Base-by-base conservation (phyloP, 2,113 vertebrate genomes). In the Lynx canadensis region DNA sequence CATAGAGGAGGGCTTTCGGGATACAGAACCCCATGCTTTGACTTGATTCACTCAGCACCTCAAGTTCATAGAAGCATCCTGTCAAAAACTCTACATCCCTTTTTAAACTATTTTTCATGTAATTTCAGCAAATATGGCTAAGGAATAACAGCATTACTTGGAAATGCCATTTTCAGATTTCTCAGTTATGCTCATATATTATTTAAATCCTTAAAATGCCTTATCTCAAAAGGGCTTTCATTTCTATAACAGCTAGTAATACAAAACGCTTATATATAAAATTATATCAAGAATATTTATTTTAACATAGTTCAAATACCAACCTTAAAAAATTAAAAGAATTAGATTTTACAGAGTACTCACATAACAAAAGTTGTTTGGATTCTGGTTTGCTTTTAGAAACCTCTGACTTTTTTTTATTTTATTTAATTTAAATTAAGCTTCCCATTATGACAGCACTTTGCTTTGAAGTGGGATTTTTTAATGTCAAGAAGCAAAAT, bases 401-500 rank as follows among this genome's bases (percentile, higher is more conserved):
- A 95, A 95, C 84, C 48, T 76, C 27, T 60, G 38, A 33, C 41
- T 95, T 79, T 98, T 95, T 98, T 97, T 97, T 38, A 84, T 50
- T 96, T 97, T 79, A 86, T 55, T 89, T 98, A 90, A 97, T 92
- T 96, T 86, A 48, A 98, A 97, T 89, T 95, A 91, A 97, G 7
- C n/a, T 73, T 81, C n/a, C 18, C 80, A 65, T 97, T 97, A 93
- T 93, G 89, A 97, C 83, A 97, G 63, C 16, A 97, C 63, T 97
- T 96, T 95, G 93, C 80, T 98, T 92, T 97, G 91, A 98, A 98
- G 94, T 93, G 66, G 36, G 18, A 68, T 92, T 96, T 93, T 95
- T 97, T 71, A 97, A 96, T 98, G 89, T 97, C 94, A 93, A 84
- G 78, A 74, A 94, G 74, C 36, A 97, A 98, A 95, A 97, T 74